These are phyloP conservation scores for Julus scanicus DNA, from an alignment of 2,888 invertebrate genomes.

Conservation along the genomic window DNA sequence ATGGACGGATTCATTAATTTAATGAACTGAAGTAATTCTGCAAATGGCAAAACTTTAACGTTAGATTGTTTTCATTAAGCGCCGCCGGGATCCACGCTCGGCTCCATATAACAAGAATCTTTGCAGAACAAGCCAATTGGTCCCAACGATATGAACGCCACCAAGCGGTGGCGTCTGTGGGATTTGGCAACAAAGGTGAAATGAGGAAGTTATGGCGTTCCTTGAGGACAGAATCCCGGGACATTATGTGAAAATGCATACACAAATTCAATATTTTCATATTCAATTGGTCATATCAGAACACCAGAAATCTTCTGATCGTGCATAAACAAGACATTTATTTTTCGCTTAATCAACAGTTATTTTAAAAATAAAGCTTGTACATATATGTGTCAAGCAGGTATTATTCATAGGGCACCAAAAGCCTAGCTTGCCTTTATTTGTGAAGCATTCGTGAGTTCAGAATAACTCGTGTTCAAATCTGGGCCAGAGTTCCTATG, in stretches of 20 bases:
- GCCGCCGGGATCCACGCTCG: background rate
- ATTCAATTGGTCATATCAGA: background rate
- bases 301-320: too few species aligned
- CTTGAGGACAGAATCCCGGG: background rate
- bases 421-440: background rate
- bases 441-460: background rate
- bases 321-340: too few species aligned
- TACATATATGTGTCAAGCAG: background rate
- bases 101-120: background rate
- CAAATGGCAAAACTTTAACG: constrained; percentile 57
- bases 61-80: constrained; percentile 54
- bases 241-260: too few species aligned
- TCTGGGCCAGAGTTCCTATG: background rate
- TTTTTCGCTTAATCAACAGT: too few species aligned
- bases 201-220: background rate
- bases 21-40: constrained; percentile 56
- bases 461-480: background rate
- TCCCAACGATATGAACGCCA: background rate
- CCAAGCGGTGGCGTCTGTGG: background rate
- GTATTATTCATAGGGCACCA: too few species aligned
- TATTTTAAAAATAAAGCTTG: too few species aligned
- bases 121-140: background rate
- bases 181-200: background rate
- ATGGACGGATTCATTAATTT: constrained; percentile 57
- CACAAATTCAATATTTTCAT: background rate